A percentile compares a stretch with the other conserved stretches of the same genome.
These are phyloP conservation scores for Apogon hyalosoma DNA, from an alignment of 2,797 vertebrate species.

Conservation along the genomic window DNA sequence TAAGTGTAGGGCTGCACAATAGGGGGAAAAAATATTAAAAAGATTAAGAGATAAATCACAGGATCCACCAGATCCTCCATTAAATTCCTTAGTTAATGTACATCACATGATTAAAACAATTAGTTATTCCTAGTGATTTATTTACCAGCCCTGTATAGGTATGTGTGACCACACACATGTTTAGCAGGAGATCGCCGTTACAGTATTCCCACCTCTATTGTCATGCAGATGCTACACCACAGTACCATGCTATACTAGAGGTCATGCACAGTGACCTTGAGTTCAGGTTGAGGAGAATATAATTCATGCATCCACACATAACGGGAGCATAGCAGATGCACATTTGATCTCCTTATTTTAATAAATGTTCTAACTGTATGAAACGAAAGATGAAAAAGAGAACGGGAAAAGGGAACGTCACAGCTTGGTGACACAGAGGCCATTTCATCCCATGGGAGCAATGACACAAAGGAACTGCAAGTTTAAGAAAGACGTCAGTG, in stretches of 20 bases:
- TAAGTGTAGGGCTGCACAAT: constrained; percentile 38
- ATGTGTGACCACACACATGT: constrained; percentile 38
- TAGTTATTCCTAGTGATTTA: constrained; percentile 26
- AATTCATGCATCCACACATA: not conserved
- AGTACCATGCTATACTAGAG: constrained; percentile 36
- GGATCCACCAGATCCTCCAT: constrained; percentile 33
- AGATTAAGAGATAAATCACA: constrained; percentile 22
- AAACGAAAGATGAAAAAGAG: constrained; percentile 6
- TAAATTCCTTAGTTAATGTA: constrained; percentile 25
- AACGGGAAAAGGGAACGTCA: constrained; percentile 1
- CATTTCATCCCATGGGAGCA: constrained; percentile 14
- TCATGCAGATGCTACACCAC: constrained; percentile 45
- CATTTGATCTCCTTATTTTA: constrained; percentile 47
- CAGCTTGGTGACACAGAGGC: not conserved
- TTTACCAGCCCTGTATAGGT: constrained; percentile 39
- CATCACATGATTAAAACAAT: constrained; percentile 30
- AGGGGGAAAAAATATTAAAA: constrained; percentile 13
- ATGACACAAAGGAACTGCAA: constrained; percentile 27
- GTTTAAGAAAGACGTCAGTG: constrained; percentile 10
- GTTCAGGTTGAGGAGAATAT: no score
- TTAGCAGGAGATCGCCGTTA: constrained; percentile 45
- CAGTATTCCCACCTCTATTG: constrained; percentile 29
- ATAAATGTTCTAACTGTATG: constrained; percentile 31
- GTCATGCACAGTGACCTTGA: not conserved
- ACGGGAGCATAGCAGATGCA: constrained; percentile 48